These are phyloP conservation scores for Nestor notabilis DNA, from an alignment of 2,113 vertebrate species.

Conservation along the genomic window DNA sequence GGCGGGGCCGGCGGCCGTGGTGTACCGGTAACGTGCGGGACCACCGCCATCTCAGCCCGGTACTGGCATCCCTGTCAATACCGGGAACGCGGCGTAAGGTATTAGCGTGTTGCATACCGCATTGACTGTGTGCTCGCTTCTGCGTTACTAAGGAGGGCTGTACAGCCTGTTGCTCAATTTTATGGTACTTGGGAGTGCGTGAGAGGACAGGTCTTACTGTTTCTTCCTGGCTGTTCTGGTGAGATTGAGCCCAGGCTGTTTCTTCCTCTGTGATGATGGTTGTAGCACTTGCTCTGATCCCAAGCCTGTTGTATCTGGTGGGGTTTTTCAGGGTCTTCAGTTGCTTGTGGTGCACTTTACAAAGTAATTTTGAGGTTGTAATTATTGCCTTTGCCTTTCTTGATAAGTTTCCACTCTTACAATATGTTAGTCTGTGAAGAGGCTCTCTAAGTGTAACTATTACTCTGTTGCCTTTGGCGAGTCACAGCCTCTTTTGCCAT, in stretches of 20 bases:
- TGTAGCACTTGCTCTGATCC: neutral
- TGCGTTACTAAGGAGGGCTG: neutral
- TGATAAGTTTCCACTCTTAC: neutral
- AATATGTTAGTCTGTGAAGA: neutral
- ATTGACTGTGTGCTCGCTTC: neutral
- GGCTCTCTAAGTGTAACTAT: neutral
- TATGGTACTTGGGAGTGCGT: neutral
- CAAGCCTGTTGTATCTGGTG: neutral
- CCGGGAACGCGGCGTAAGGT: neutral
- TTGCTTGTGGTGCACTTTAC: neutral
- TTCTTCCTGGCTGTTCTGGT: neutral
- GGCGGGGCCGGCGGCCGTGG: neutral
- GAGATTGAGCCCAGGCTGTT: rapidly evolving
- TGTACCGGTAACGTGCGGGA: neutral
- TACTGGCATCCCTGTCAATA: neutral
- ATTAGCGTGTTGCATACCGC: neutral
- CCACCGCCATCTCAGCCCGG: neutral
- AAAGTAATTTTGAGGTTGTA: neutral
- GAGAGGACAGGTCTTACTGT: neutral
- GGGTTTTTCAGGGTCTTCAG: neutral
- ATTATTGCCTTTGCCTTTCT: neutral
- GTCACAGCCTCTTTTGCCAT: neutral
- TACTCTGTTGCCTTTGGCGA: conserved; percentile 14
- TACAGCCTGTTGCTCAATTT: conserved; percentile 4
- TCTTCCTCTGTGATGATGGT: rapidly evolving